These are phyloP conservation scores for Catamblyrhynchus diadema DNA, from an alignment of 2,797 vertebrate species.

Conservation along the genomic window DNA sequence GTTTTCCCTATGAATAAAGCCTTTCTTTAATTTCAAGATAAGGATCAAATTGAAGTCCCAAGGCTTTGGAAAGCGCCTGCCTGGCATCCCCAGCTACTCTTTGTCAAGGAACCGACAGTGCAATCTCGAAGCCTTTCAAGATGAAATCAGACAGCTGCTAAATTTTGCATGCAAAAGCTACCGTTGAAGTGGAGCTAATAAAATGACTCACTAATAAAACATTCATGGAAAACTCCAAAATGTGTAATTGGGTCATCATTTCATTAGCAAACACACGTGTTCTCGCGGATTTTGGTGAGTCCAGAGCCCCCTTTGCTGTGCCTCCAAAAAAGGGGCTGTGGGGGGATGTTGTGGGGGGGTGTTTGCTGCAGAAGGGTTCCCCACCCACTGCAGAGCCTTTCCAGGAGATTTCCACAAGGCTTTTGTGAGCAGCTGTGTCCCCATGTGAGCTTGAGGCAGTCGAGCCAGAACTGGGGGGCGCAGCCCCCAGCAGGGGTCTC, in stretches of 20 bases:
- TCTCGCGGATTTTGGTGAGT: rapidly evolving
- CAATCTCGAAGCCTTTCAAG: constrained; percentile 10
- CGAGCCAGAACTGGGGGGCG: rapidly evolving
- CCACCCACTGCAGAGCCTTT: neutral
- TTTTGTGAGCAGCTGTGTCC: neutral
- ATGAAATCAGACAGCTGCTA: constrained; percentile 59
- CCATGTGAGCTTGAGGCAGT: rapidly evolving
- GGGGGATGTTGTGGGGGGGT: no score
- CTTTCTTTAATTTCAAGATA: neutral
- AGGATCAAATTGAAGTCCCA: neutral
- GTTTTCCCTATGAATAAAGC: neutral
- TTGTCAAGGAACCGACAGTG: neutral
- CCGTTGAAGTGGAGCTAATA: constrained; percentile 44
- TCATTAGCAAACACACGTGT: neutral
- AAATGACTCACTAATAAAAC: constrained; percentile 62
- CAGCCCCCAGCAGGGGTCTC: neutral
- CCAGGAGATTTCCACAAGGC: neutral
- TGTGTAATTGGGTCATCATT: constrained; percentile 60
- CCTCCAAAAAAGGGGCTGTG: neutral
- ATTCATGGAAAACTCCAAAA: constrained; percentile 54
- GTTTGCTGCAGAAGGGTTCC: neutral
- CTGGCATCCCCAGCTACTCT: neutral
- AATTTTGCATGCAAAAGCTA: constrained; percentile 56
- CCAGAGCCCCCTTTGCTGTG: neutral
- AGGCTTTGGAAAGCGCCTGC: neutral